Base-by-base conservation (phyloP, 2,113 vertebrate species). In the Argyrosomus japonicus region DNA sequence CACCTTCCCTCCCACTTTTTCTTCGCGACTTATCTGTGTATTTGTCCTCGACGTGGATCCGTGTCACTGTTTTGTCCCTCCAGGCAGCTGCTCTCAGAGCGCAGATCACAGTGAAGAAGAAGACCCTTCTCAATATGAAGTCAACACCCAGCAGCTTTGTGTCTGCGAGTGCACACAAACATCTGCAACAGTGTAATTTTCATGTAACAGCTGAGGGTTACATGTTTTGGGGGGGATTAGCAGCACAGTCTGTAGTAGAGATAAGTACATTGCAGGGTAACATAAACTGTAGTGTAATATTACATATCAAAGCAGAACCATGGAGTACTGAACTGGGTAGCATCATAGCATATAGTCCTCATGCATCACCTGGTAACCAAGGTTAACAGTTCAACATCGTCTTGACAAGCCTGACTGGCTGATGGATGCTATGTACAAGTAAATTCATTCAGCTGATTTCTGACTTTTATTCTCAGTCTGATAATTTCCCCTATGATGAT, bases 21-120 rank as follows among this genome's bases (percentile, higher is more conserved):
- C 78, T 71, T 21, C 53, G 69, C 68, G 68, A 88, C 84, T 93
- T 93, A 92, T 92, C 89, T 81, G 56, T 74, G 64, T 77, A 53
- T 79, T 81, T 82, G 89, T 92, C 78, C 87, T 87, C 45, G 63
- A 75, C 73, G 40, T 58, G 60, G 54, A 71, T 79, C 70, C 54
- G 29, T 74, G 56, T 54, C 40, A 65, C 58, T 88, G 77, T 90
- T 89, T 89, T 87, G 81, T 90, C 68, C 57, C 62, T 83, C 11
- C 64, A 70, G 82, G 74, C 83, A 88, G 77, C 87, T 89, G 86
- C 73, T 89, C 69, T 75, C 17, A 68, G n/a, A 63, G 4, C 12
- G 0, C 1, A 63, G 43, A 61, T 82, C 86, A 75, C 72, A 78
- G 40, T 27, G 27, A 70, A 64, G 76, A 63, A 64, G 69, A 45